phyloP scores from a whole-genome alignment of 2,113 vertebrate species.

The Empidonax traillii region DNA sequence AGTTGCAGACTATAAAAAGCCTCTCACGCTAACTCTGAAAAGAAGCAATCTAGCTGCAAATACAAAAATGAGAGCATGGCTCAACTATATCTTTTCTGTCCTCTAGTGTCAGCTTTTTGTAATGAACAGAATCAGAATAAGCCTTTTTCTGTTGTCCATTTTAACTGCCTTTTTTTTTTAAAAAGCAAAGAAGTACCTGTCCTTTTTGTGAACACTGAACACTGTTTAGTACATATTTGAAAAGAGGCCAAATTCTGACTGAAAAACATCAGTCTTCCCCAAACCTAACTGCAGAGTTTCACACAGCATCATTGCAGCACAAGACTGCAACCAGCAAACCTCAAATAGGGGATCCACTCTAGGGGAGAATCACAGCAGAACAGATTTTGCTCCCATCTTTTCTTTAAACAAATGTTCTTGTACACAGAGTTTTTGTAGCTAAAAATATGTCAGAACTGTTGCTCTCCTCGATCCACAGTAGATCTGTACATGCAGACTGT shows the following conservation, averaged over 20 bases:
- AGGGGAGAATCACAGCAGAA: background rate
- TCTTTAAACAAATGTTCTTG: background rate
- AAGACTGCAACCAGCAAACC: background rate
- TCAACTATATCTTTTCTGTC: background rate
- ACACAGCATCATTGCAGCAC: background rate
- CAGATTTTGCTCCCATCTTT: background rate
- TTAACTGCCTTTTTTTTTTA: background rate
- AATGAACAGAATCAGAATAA: background rate
- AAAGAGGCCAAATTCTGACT: background rate
- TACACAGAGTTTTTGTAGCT: background rate
- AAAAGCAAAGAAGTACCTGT: background rate
- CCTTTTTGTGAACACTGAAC: background rate
- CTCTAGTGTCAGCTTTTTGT: background rate
- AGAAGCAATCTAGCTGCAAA: background rate
- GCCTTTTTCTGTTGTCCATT: background rate
- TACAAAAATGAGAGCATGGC: accelerated
- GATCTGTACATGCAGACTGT: background rate
- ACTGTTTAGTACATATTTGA: background rate
- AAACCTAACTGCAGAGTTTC: background rate
- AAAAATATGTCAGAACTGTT: background rate
- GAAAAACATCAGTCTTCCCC: background rate
- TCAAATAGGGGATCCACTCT: background rate
- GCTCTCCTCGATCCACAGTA: background rate
- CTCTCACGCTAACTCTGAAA: background rate
- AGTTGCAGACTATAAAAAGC: background rate